Base-by-base conservation (phyloP, 2,113 vertebrate genomes). In the Sturnira hondurensis region DNA sequence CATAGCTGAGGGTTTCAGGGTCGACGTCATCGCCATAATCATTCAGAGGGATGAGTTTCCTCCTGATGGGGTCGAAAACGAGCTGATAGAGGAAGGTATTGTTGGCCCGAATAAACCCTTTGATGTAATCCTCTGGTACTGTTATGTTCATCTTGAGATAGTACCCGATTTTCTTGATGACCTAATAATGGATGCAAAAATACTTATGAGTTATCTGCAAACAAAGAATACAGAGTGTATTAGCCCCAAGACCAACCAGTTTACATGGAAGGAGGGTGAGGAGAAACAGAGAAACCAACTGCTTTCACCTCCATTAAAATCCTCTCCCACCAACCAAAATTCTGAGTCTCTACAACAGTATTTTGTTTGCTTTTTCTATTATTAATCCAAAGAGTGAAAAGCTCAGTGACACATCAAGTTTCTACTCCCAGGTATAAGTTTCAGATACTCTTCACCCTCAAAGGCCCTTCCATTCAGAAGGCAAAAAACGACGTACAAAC, bases 1-100 rank as follows among this genome's bases (percentile, higher is more conserved):
- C 99, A 1, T 99, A 99, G 97, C 92, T 96, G 13, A 99, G 98
- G 15, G 98, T 97, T 97, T 98, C 84, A 0, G 98, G 99, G 96
- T 99, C 98, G 20, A 99, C 5, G 77, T 98, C 98, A 58, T 99
- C 98, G 19, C 96, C 98, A 88, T 99, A 99, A 2, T 99, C 98
- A 98, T 99, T 99, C 95, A 99, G 98, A 47, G 99, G 99, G 80
- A 99, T 98, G 22, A 99, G 98, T 96, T 99, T 99, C 96, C 99
- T 99, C 65, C 88, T 95, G 92, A 99, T 17, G 50, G 99, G 99
- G 97, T 99, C 99, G 96, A 99, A 99, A 96, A 99, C 99, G 74
- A 99, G 98, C 97, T 99, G 99, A 98, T 99, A 99, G 17, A 99
- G 99, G 86, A 99, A 99, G 6, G 99, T 99, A 97, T 99, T 99